Evolutionary conservation across 2,797 vertebrate species (phyloP).

Genomic region (Leptoclinus maculatus): DNA sequence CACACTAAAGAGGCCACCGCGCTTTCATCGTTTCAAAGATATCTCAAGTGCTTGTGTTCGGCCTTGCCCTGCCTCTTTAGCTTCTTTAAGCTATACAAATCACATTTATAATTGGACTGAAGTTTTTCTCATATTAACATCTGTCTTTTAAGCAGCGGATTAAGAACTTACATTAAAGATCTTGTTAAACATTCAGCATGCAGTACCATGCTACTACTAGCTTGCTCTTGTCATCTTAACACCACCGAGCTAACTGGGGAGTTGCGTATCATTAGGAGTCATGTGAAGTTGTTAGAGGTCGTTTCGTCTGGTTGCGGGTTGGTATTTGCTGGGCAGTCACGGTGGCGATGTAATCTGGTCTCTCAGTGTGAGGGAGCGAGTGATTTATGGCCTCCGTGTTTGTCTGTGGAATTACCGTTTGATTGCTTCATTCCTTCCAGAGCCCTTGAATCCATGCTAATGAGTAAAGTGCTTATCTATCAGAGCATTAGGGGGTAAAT

Average conservation of each 20-base stretch:
- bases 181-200: not conserved
- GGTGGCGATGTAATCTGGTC: constrained; percentile 60
- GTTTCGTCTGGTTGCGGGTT: constrained; percentile 26
- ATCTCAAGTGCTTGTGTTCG: not conserved
- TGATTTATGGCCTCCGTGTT: constrained; percentile 78
- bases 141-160: not conserved
- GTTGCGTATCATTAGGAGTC: constrained; percentile 55
- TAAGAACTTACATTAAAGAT: not conserved
- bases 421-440: constrained; percentile 82
- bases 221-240: not conserved
- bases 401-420: constrained; percentile 80
- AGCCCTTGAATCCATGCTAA: constrained; percentile 80
- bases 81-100: not conserved
- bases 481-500: constrained; percentile 75
- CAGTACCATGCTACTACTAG: not conserved
- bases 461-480: constrained; percentile 83
- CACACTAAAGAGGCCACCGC: not conserved
- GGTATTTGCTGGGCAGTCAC: constrained; percentile 64
- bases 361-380: constrained; percentile 69
- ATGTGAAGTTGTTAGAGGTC: constrained; percentile 67
- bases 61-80: not conserved
- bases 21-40: not conserved
- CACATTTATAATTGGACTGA: not conserved
- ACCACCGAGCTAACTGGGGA: constrained; percentile 8
- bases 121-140: not conserved